A percentile compares a stretch with the other conserved stretches of the same genome.
These are phyloP conservation scores for Neoitamus cyanurus DNA, from an alignment of 2,888 invertebrate genomes.

Conservation along the genomic window DNA sequence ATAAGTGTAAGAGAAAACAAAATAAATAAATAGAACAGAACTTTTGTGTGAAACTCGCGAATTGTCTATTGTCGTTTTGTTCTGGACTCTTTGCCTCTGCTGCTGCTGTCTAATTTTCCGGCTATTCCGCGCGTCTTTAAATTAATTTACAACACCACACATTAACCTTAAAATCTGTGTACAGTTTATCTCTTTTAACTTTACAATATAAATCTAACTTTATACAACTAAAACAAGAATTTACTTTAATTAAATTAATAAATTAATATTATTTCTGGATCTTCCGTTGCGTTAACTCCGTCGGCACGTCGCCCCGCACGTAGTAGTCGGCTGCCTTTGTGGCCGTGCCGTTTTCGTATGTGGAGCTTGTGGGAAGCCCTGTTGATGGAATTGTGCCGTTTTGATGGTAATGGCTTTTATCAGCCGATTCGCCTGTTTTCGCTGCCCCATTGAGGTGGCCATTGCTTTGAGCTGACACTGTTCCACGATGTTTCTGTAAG, in stretches of 20 bases:
- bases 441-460: conserved; percentile 50
- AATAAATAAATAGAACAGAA: conserved; percentile 40
- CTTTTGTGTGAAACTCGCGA: conserved; percentile 6
- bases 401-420: conserved; percentile 15
- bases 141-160: conserved; percentile 43
- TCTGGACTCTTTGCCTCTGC: background rate
- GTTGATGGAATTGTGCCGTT: conserved; percentile 29
- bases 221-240: conserved; percentile 52
- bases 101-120: background rate
- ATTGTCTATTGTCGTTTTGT: conserved; percentile 37
- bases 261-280: conserved; percentile 64
- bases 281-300: conserved; percentile 64
- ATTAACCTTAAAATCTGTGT: conserved; percentile 39
- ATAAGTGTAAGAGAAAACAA: conserved; percentile 4
- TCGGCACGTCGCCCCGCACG: conserved; percentile 56
- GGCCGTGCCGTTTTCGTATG: conserved; percentile 54
- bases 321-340: conserved; percentile 55
- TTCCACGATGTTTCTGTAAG: conserved; percentile 31
- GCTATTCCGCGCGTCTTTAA: conserved; percentile 18
- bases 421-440: conserved; percentile 42
- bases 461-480: conserved; percentile 29
- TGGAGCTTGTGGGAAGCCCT: conserved; percentile 56
- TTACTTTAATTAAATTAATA: conserved; percentile 43
- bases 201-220: conserved; percentile 52
- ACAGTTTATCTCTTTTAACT: conserved; percentile 46